Percentiles rank a stretch among this genome's conserved stretches.
These are phyloP conservation scores for Leptopilina myrica DNA, from an alignment of 2,888 invertebrate genomes.

Conservation along the genomic window DNA sequence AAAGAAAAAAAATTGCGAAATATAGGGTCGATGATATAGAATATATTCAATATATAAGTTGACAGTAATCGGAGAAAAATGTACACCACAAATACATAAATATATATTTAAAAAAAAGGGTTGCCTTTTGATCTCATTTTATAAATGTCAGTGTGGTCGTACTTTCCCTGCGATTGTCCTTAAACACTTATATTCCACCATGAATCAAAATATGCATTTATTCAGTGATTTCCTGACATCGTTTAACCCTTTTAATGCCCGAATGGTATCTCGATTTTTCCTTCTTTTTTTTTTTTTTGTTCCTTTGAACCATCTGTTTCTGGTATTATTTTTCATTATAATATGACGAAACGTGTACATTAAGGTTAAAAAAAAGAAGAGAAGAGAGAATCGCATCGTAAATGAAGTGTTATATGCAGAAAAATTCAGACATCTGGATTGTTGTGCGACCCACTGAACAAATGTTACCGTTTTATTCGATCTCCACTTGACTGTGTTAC, in stretches of 20 bases:
- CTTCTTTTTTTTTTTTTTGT: conserved; percentile 18
- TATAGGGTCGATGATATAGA: background rate
- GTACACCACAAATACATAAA: background rate
- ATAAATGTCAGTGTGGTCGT: conserved; percentile 10
- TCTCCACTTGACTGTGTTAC: background rate
- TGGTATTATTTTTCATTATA: background rate
- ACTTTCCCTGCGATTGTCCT: conserved; percentile 28
- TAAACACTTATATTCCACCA: background rate
- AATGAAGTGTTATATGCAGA: background rate
- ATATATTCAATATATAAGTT: background rate
- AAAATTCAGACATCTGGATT: conserved; percentile 7
- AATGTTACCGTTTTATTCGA: background rate
- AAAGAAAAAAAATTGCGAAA: too few species aligned
- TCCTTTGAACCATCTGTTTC: conserved; percentile 22
- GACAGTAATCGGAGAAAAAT: conserved; percentile 7
- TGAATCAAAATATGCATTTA: conserved; percentile 41
- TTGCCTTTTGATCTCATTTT: conserved; percentile 17
- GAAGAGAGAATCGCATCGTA: background rate
- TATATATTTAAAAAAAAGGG: background rate
- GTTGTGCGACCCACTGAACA: background rate
- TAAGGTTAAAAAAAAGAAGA: too few species aligned
- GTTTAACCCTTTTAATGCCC: conserved; percentile 29
- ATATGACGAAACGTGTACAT: background rate
- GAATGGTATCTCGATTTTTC: conserved; percentile 14
- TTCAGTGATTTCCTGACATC: conserved; percentile 15